A percentile compares a stretch with the other conserved stretches of the same genome.
Evolutionary conservation across 1,140 invertebrate genomes (phyloP).

Genomic region (Caenorhabditis briggsae): DNA sequence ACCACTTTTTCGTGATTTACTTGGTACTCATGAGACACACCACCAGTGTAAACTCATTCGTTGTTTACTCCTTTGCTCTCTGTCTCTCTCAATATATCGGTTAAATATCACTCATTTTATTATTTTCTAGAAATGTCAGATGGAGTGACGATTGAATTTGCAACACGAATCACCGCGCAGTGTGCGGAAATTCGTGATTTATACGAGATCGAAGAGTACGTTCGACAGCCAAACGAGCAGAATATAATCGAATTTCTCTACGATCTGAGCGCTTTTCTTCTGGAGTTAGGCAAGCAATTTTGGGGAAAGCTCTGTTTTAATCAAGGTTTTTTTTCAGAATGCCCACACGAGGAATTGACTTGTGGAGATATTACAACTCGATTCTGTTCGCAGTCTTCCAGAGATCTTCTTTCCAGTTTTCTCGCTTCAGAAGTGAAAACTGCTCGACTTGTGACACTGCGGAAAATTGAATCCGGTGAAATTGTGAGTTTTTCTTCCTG

Average conservation of each 20-base stretch:
- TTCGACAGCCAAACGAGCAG: constrained; percentile 20
- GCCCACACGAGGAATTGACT: constrained; percentile 20
- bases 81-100: background rate
- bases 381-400: background rate
- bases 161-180: constrained; percentile 41
- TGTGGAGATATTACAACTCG: background rate
- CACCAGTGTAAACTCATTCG: constrained; percentile 11
- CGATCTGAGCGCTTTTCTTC: constrained; percentile 31
- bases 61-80: constrained; percentile 28
- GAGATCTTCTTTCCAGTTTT: background rate
- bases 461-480: constrained; percentile 23
- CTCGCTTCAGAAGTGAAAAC: constrained; percentile 40
- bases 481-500: background rate
- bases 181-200: constrained; percentile 49
- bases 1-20: background rate
- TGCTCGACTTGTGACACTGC: background rate
- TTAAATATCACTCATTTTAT: background rate
- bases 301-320: background rate
- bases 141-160: constrained; percentile 8
- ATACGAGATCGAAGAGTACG: constrained; percentile 57
- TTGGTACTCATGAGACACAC: background rate
- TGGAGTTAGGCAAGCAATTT: constrained; percentile 21
- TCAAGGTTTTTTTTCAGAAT: constrained; percentile 1
- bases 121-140: constrained; percentile 17
- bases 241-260: constrained; percentile 33